Evolutionary conservation across 2,888 invertebrate species (phyloP), one percentile per base, ranked within the genome.

Genomic region (Drosophila putrida): DNA sequence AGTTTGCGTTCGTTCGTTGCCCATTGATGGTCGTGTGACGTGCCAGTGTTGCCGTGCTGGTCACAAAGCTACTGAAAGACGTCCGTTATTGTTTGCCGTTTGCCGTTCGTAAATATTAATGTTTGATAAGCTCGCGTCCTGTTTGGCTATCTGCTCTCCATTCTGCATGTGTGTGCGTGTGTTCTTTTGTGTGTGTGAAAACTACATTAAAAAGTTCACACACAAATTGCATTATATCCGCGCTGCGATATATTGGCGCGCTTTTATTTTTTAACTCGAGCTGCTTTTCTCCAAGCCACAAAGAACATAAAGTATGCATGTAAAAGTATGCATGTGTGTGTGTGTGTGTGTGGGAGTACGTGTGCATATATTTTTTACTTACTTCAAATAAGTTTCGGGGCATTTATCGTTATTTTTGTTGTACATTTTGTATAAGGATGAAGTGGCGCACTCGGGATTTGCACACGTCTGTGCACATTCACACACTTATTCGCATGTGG

Each of bases 221-320:
- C 82, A 86, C 87, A 83, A 86, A 83, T 83, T 86, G 83, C 87
- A 83, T 86, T 84, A 83, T 81, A 64, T 86, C 62, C 77, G 72
- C 51, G 57, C 61, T 66, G 58, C 74, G 63, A 77, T 81, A 86
- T 79, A 87, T 86, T 83, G 79, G 79, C 82, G 82, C 78, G 81
- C 53, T 71, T 79, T 82, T 78, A 60, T 36, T 44, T 33, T 35
- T 46, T 55, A 46, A 54, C 55, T 59, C 36, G 27, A 41, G 54
- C 58, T 49, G 44, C 51, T 57, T 68, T 62, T 57, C 44, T 41
- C 49, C 68, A 53, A 58, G 36, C 69, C 77, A 49, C 73, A 72
- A 72, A 50, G 50, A 64, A 55, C 62, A 55, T 76, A 68, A 78
- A 49, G 72, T 75, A 78, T 82, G 50, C 60, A 59, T 39, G 46